A percentile compares a stretch with the other conserved stretches of the same genome.
These are phyloP conservation scores for Haemorhous mexicanus DNA, from an alignment of 2,113 vertebrate genomes.

Conservation along the genomic window DNA sequence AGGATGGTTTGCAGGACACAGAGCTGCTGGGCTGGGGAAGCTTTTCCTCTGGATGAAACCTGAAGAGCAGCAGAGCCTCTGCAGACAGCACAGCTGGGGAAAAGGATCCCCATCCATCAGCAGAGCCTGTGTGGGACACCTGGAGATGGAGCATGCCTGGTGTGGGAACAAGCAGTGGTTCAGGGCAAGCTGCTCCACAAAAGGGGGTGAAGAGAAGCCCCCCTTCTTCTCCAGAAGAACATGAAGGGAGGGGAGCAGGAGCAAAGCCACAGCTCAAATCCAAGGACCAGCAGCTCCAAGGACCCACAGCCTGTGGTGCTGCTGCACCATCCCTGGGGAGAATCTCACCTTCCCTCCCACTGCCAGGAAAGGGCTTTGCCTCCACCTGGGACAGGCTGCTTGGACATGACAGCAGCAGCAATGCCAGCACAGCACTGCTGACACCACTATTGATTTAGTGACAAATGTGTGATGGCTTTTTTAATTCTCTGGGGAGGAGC, in stretches of 20 bases:
- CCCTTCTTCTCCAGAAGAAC: not conserved
- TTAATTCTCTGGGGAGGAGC: not conserved
- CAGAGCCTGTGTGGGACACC: not conserved
- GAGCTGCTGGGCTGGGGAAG: not conserved
- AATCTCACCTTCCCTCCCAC: not conserved
- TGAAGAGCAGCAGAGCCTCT: not conserved
- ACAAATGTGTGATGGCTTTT: not conserved
- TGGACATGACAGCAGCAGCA: not conserved
- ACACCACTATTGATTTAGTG: not conserved
- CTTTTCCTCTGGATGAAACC: not conserved
- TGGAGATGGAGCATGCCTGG: not conserved
- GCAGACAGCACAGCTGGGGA: not conserved
- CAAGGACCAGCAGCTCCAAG: not conserved
- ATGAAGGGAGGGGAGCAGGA: not conserved
- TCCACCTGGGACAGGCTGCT: fast-evolving
- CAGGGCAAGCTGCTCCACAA: not conserved
- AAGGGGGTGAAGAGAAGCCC: not conserved
- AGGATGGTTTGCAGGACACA: fast-evolving
- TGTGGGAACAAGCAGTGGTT: fast-evolving
- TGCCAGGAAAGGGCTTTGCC: not conserved
- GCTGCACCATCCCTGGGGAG: not conserved
- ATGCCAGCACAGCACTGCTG: not conserved
- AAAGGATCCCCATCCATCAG: not conserved
- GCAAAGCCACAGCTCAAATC: not conserved
- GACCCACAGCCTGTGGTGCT: fast-evolving